These are phyloP conservation scores for Hirtodrosophila cameraria DNA, from an alignment of 2,888 invertebrate species.

Conservation along the genomic window DNA sequence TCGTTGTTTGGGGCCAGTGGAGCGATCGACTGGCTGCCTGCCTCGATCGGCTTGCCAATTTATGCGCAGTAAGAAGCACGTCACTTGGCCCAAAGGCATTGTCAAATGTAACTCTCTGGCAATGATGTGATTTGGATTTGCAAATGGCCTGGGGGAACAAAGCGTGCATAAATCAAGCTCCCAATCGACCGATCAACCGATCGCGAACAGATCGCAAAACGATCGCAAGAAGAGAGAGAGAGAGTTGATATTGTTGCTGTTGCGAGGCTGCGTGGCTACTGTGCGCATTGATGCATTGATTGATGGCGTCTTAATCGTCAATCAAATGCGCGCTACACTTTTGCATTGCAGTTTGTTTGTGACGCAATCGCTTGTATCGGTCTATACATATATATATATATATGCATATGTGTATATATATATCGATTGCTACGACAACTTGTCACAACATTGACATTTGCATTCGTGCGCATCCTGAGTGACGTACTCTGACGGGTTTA, in stretches of 20 bases:
- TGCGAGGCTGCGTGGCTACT: conserved; percentile 45
- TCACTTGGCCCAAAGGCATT: conserved; percentile 72
- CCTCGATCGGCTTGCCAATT: conserved; percentile 64
- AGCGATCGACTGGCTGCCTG: conserved; percentile 16
- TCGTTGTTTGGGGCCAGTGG: conserved; percentile 36
- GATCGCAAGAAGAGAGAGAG: conserved; percentile 38
- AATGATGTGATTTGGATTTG: conserved; percentile 80
- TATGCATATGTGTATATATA: not conserved
- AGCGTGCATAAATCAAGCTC: conserved; percentile 74
- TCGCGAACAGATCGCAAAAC: conserved; percentile 16
- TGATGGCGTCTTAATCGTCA: conserved; percentile 84
- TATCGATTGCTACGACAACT: conserved; percentile 59
- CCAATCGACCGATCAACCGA: conserved; percentile 58
- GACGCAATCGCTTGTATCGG: conserved; percentile 23
- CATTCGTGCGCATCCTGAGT: conserved; percentile 76
- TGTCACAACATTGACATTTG: conserved; percentile 77
- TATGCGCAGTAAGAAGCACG: conserved; percentile 68
- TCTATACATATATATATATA: too few species aligned
- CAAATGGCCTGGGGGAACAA: conserved; percentile 70
- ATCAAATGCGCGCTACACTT: conserved; percentile 82
- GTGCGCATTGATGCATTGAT: conserved; percentile 80
- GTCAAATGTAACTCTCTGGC: conserved; percentile 75
- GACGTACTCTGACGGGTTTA: conserved; percentile 60
- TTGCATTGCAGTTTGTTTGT: conserved; percentile 55
- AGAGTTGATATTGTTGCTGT: too few species aligned